Percentiles rank a stretch among this genome's conserved stretches.
These are phyloP conservation scores for Thaleichthys pacificus DNA, from an alignment of 2,797 vertebrate genomes.

Conservation along the genomic window DNA sequence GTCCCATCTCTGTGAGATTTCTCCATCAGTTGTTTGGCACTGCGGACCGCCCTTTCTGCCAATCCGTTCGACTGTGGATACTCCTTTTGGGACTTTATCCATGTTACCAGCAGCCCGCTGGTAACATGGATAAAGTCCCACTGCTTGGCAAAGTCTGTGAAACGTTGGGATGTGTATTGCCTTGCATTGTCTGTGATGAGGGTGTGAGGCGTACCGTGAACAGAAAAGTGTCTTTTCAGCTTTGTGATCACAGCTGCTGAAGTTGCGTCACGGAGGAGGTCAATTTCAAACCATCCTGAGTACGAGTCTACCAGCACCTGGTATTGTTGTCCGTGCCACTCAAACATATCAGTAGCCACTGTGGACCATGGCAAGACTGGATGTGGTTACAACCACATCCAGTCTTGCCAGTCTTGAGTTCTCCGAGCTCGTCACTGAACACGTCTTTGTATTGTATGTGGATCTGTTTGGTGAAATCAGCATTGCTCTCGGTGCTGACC, in stretches of 20 bases:
- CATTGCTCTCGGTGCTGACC: no score
- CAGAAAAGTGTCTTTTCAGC: constrained; percentile 16
- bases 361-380: no score
- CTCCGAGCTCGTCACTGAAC: constrained; percentile 37
- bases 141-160: constrained; percentile 12
- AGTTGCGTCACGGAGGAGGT: constrained; percentile 9
- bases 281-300: constrained; percentile 32
- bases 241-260: constrained; percentile 7
- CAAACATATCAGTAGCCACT: no score
- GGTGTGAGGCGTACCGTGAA: constrained; percentile 8
- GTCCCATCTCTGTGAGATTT: no score
- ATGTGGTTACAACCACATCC: no score
- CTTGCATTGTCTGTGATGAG: constrained; percentile 14
- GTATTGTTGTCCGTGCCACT: neutral
- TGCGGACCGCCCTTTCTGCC: no score
- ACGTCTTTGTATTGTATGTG: constrained; percentile 19
- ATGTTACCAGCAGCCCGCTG: no score
- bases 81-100: no score
- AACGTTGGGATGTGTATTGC: constrained; percentile 13
- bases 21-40: no score
- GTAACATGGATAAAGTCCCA: constrained; percentile 28
- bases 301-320: constrained; percentile 12
- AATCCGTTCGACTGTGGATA: no score
- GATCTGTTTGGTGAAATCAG: neutral
- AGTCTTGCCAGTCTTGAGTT: no score